Evolutionary conservation across 2,888 invertebrate genomes (phyloP), one percentile per base, ranked within the genome.

Genomic region (Phrixothrix hirtus): DNA sequence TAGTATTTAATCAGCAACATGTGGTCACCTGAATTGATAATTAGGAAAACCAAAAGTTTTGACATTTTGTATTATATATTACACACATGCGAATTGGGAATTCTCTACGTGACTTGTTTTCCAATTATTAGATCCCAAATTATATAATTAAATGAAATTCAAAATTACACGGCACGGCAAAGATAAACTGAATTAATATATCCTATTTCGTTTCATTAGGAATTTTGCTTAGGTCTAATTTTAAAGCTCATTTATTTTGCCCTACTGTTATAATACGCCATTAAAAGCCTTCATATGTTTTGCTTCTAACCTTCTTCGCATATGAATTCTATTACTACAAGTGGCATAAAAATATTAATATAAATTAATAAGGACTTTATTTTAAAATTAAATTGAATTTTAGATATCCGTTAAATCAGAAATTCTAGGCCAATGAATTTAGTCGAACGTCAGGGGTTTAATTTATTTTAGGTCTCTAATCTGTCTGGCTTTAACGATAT

Each of bases 1-100:
- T 14, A 36, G 39, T 37, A n/a, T n/a, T n/a, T n/a, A 34, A 46
- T 51, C 41, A 45, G 45, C 34, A 45, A 32, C 39, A 29, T 46
- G 39, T 34, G 51, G 51, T 51, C 51, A 39, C 45, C 45, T 43
- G 43, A 43, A 50, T 50, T 36, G 50, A 44, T 37, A 50, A 50
- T 50, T 50, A 50, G 37, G 29, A 25, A 43, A 50, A 43, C 17
- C 37, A 31, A 50, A 50, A 50, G 29, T 51, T 51, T 27, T 51
- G 51, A 35, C 43, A 26, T 45, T 31, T 35, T 29, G 15, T 30
- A 12, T 42, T 17, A 37, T 44, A 37, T 34, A 48, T 41, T 34
- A 48, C 41, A 41, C 48, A 39, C 35, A 37, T 36, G 46, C 15
- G 39, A 41, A 39, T 46, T 41, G 34, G 35, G 38, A 12, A 17